A percentile compares a stretch with the other conserved stretches of the same genome.
Conservation (phyloP, 1,140 invertebrate species). For the Chelonus insularis region DNA sequence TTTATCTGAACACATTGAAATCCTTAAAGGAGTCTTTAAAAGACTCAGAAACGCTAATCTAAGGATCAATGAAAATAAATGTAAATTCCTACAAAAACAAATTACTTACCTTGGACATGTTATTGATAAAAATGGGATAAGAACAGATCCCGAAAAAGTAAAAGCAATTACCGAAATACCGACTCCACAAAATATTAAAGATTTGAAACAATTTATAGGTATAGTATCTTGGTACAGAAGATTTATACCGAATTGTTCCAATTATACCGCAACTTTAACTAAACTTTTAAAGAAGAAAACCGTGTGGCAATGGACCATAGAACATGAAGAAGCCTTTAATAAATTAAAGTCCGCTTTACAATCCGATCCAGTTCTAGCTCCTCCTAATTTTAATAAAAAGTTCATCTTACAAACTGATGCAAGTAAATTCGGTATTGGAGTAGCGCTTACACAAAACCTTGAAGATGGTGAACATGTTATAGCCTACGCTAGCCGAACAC, state of each 20-base stretch:
- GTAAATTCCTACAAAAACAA: slow-evolving; percentile 31
- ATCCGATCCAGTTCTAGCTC: not conserved
- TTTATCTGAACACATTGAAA: slow-evolving; percentile 24
- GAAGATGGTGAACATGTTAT: slow-evolving; percentile 40
- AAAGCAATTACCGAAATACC: slow-evolving; percentile 20
- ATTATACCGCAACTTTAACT: slow-evolving; percentile 38
- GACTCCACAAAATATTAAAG: slow-evolving; percentile 32
- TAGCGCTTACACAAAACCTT: slow-evolving; percentile 36
- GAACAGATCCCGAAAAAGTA: slow-evolving; percentile 38
- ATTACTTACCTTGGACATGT: slow-evolving; percentile 39
- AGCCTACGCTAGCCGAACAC: slow-evolving; percentile 47
- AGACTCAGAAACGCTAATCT: slow-evolving; percentile 30
- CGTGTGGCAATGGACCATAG: slow-evolving; percentile 34
- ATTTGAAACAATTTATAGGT: slow-evolving; percentile 40
- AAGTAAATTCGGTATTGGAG: slow-evolving; percentile 38
- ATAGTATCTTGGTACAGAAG: slow-evolving; percentile 47
- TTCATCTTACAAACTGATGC: slow-evolving; percentile 43
- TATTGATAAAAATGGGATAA: slow-evolving; percentile 36
- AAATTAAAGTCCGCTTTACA: not conserved
- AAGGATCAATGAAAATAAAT: slow-evolving; percentile 36
- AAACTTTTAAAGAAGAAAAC: slow-evolving; percentile 36
- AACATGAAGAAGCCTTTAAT: slow-evolving; percentile 14
- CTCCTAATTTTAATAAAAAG: slow-evolving; percentile 38
- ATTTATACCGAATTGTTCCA: slow-evolving; percentile 46
- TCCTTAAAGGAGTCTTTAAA: slow-evolving; percentile 32